These are phyloP conservation scores for Lochmaea capreae DNA, from an alignment of 2,888 invertebrate genomes.

Conservation along the genomic window DNA sequence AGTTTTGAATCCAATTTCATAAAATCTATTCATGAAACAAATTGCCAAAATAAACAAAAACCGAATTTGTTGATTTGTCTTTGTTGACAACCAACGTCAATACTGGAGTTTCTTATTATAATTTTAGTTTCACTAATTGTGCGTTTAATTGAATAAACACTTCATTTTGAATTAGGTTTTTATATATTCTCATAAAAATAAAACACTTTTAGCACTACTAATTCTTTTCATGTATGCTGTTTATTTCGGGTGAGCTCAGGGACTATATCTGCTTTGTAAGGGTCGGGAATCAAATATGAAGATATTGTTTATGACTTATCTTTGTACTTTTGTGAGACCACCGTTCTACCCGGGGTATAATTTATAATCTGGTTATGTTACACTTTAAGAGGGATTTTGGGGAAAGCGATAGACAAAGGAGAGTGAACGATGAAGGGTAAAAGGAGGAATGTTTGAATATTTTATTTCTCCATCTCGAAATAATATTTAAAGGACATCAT, in stretches of 20 bases:
- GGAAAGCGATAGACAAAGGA: slow-evolving; percentile 31
- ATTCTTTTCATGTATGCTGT: not conserved
- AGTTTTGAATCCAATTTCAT: too few relatives aligned
- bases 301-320: slow-evolving; percentile 44
- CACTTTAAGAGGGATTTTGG: slow-evolving; percentile 22
- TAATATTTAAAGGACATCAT: slow-evolving; percentile 35
- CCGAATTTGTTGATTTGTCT: too few relatives aligned
- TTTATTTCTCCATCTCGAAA: slow-evolving; percentile 40
- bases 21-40: too few relatives aligned
- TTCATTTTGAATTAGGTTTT: too few relatives aligned
- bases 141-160: too few relatives aligned
- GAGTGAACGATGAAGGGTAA: slow-evolving; percentile 17
- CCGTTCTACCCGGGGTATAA: slow-evolving; percentile 35
- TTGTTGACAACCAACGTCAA: too few relatives aligned
- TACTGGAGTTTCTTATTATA: too few relatives aligned
- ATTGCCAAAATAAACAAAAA: too few relatives aligned
- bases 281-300: slow-evolving; percentile 38
- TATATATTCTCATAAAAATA: too few relatives aligned
- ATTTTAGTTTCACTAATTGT: too few relatives aligned
- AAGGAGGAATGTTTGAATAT: slow-evolving; percentile 38
- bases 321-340: slow-evolving; percentile 34
- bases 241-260: not conserved
- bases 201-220: too few relatives aligned
- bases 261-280: slow-evolving; percentile 15
- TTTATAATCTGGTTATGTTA: slow-evolving; percentile 40